Evolutionary conservation across 1,140 invertebrate genomes (phyloP).

Genomic region (Heliothis subflexa): DNA sequence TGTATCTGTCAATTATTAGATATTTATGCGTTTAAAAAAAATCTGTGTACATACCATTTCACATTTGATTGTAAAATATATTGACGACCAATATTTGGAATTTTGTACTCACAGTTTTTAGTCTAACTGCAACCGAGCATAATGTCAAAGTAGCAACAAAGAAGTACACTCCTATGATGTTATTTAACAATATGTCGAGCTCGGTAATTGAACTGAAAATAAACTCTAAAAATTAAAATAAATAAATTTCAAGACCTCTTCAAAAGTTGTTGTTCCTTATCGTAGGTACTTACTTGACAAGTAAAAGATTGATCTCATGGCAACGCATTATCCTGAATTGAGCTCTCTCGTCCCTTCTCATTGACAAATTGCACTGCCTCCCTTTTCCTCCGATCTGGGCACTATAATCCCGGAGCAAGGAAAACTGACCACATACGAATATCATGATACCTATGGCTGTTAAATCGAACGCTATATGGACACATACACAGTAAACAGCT

Average conservation of each 20-base stretch:
- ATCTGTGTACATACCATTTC: too few species aligned
- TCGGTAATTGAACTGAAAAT: conserved; percentile 62
- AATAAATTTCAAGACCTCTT: not conserved
- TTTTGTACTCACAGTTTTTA: conserved; percentile 60
- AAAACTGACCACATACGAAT: conserved; percentile 72
- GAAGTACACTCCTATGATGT: conserved; percentile 75
- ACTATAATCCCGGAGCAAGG: conserved; percentile 61
- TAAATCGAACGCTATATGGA: conserved; percentile 71
- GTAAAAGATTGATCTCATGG: conserved; percentile 60
- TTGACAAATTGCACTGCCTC: conserved; percentile 47
- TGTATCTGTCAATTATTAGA: too few species aligned
- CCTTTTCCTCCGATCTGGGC: conserved; percentile 66
- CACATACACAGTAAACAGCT: conserved; percentile 65
- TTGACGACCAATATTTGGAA: not conserved
- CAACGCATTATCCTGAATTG: conserved; percentile 65
- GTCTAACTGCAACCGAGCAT: conserved; percentile 69
- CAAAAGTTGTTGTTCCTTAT: not conserved
- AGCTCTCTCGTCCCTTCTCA: conserved; percentile 63
- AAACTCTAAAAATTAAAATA: conserved; percentile 30
- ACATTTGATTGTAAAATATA: not conserved
- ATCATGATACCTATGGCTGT: conserved; percentile 71
- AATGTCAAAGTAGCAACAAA: conserved; percentile 67
- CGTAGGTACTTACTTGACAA: conserved; percentile 62
- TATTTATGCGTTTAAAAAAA: too few species aligned
- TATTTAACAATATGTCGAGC: conserved; percentile 59